Conservation (phyloP, 2,888 invertebrate species). For the Ecliptopera silaceata region DNA sequence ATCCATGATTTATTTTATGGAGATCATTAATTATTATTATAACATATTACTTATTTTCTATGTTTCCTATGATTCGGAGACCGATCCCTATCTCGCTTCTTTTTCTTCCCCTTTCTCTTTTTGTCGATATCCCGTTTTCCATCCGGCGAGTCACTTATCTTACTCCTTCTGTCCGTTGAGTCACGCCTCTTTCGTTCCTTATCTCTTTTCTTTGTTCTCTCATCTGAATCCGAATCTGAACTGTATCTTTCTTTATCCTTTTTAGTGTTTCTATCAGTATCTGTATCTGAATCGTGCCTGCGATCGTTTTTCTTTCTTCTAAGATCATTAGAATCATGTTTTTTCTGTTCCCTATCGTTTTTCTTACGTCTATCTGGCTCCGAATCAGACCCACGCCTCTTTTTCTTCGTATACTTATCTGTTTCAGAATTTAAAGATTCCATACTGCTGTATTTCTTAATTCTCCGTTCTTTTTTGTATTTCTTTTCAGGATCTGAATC, state of each 20-base stretch:
- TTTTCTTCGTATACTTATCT: conserved; percentile 29
- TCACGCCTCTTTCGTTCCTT: conserved; percentile 37
- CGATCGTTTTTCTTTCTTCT: conserved; percentile 27
- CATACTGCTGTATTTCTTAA: conserved; percentile 24
- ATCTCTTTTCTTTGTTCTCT: conserved; percentile 40
- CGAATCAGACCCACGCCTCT: conserved; percentile 45
- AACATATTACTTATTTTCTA: conserved; percentile 61
- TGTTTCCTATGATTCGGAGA: conserved; percentile 78
- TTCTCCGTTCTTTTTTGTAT: conserved; percentile 22
- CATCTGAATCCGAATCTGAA: conserved; percentile 55
- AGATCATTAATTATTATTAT: conserved; percentile 14
- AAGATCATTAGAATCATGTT: conserved; percentile 45
- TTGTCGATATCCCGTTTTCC: conserved; percentile 79
- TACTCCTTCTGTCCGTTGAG: conserved; percentile 48
- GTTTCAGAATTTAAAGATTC: conserved; percentile 33
- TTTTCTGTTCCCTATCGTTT: conserved; percentile 25
- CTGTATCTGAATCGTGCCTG: conserved; percentile 45
- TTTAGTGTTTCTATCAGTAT: conserved; percentile 44
- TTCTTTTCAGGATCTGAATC: conserved; percentile 23
- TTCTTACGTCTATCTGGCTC: conserved; percentile 46
- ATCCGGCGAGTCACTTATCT: conserved; percentile 57
- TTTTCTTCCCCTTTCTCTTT: conserved; percentile 83
- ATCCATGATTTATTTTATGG: conserved; percentile 23
- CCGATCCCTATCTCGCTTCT: conserved; percentile 77
- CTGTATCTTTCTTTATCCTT: conserved; percentile 59